Evolutionary conservation across 2,797 vertebrate species (phyloP).

Genomic region (Varecia variegata): DNA sequence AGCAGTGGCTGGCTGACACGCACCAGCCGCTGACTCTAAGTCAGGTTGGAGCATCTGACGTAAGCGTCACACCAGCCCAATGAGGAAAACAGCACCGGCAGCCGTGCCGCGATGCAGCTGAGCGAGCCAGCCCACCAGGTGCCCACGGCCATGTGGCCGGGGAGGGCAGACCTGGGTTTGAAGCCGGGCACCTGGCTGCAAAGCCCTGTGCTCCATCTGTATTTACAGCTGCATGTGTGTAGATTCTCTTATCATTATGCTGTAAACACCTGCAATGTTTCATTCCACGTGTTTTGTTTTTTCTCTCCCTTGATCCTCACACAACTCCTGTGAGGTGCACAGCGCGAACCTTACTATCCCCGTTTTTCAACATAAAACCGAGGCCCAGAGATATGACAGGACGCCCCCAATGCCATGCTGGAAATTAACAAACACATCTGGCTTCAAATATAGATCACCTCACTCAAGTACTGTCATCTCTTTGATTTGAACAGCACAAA

Average conservation of each 20-base stretch:
- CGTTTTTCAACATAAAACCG: neutral
- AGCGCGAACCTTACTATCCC: neutral
- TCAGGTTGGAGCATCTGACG: neutral
- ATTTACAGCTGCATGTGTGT: neutral
- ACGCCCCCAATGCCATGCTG: fast-evolving
- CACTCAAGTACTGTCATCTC: neutral
- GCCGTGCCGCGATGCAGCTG: neutral
- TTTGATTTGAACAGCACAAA: neutral
- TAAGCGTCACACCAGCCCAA: neutral
- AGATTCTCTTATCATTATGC: neutral
- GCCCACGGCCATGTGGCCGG: fast-evolving
- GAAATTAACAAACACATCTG: too few species aligned
- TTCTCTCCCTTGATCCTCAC: neutral
- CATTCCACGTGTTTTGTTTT: neutral
- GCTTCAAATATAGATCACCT: fast-evolving
- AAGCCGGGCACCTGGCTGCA: too few species aligned
- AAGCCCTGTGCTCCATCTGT: neutral
- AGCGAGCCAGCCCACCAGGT: neutral
- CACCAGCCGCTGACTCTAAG: neutral
- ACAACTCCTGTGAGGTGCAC: neutral
- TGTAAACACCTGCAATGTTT: neutral
- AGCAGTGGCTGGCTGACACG: too few species aligned
- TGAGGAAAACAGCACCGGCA: fast-evolving
- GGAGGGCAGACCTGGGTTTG: neutral
- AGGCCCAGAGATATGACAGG: neutral